phyloP scores from a whole-genome alignment of 2,113 vertebrate genomes.

The Peromyscus leucopus region DNA sequence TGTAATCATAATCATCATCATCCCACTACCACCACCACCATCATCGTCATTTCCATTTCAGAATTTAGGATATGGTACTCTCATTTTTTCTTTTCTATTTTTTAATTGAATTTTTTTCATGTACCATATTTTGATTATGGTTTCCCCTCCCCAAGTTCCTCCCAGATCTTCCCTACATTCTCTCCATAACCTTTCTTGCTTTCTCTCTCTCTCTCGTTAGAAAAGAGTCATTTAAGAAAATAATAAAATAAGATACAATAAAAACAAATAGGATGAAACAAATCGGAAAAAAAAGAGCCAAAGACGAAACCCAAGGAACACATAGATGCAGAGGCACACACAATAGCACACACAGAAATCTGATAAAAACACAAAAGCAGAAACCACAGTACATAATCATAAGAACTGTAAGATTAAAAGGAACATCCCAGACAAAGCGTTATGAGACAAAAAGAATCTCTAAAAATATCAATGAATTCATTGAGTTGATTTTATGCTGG shows the following conservation, averaged over 20 bases:
- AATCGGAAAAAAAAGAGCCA: too few relatives aligned
- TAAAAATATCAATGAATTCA: too few relatives aligned
- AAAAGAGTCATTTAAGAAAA: neutral
- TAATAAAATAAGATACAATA: neutral
- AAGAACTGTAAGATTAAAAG: neutral
- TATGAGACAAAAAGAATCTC: neutral
- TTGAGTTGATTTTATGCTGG: neutral
- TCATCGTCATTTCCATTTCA: neutral
- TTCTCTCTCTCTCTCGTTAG: neutral
- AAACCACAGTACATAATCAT: neutral
- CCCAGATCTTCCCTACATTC: neutral
- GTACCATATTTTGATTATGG: neutral
- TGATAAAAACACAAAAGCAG: neutral
- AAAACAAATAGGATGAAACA: neutral
- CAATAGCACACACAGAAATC: too few relatives aligned
- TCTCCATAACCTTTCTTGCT: neutral
- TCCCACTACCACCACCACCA: neutral
- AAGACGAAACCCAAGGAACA: neutral
- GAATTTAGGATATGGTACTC: neutral
- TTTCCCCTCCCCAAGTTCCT: neutral
- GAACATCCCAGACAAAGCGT: neutral
- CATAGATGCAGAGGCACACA: neutral
- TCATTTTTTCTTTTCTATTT: neutral
- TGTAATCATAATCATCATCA: neutral
- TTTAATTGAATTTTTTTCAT: neutral